Evolutionary conservation across 2,797 vertebrate genomes (phyloP).

Genomic region (Loris lydekkerianus): DNA sequence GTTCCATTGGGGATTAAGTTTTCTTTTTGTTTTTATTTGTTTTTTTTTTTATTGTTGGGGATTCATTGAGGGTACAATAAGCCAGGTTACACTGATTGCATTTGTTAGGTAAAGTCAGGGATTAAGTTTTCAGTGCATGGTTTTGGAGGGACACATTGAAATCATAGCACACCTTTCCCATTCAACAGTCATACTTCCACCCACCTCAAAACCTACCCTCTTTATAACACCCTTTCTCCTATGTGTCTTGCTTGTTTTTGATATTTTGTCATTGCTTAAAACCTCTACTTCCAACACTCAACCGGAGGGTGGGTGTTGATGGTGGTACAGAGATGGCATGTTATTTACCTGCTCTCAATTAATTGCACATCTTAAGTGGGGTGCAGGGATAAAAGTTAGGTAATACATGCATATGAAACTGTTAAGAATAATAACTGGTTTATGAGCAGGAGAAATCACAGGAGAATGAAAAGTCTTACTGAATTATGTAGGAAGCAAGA

Average conservation of each 20-base stretch:
- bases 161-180: not conserved
- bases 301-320: not conserved
- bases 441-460: not conserved
- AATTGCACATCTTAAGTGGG: not conserved
- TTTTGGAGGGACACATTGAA: not conserved
- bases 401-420: not conserved
- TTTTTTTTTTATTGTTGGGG: no score
- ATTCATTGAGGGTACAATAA: no score
- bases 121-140: not conserved
- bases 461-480: conserved; percentile 13
- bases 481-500: not conserved
- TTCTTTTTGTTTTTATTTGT: no score
- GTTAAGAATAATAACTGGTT: not conserved
- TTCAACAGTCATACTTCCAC: not conserved
- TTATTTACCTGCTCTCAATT: not conserved
- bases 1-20: not conserved
- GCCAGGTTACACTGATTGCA: no score
- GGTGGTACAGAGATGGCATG: not conserved
- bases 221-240: not conserved
- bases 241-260: not conserved
- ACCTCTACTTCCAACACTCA: not conserved
- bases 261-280: not conserved
- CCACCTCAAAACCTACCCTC: not conserved
- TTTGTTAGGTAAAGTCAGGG: not conserved
- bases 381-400: not conserved